phyloP scores from a whole-genome alignment of 2,113 vertebrate genomes.

The Eurypyga helias region DNA sequence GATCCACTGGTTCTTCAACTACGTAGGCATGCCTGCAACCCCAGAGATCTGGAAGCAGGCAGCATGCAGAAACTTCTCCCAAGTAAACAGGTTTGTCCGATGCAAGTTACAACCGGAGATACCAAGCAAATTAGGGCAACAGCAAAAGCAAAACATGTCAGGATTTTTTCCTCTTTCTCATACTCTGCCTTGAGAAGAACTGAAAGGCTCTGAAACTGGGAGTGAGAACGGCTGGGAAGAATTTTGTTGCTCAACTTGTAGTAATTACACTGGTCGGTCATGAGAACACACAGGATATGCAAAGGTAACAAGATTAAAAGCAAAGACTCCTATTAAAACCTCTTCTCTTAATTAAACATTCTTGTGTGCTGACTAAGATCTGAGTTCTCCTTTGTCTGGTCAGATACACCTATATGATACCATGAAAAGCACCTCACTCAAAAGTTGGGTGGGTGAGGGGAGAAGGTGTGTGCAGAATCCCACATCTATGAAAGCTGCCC shows the following conservation, averaged over 20 bases:
- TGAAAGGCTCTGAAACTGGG: not conserved
- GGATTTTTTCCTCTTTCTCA: not conserved
- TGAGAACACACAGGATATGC: not conserved
- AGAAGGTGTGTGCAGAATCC: not conserved
- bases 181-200: not conserved
- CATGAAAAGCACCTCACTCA: not conserved
- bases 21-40: not conserved
- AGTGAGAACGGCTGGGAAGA: not conserved
- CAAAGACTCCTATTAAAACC: not conserved
- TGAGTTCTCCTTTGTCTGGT: not conserved
- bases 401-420: not conserved
- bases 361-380: not conserved
- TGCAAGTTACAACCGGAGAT: not conserved
- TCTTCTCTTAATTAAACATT: not conserved
- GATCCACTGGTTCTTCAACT: not conserved
- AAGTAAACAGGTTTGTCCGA: conserved; percentile 1
- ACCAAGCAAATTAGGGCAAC: not conserved
- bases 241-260: not conserved
- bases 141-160: not conserved
- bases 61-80: not conserved
- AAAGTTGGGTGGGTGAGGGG: not conserved
- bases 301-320: conserved; percentile 13
- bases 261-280: not conserved
- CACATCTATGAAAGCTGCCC: not conserved
- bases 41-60: not conserved